Percentiles rank a stretch among this genome's conserved stretches.
Conservation (phyloP, 2,888 invertebrate genomes). For the Papilio protenor region DNA sequence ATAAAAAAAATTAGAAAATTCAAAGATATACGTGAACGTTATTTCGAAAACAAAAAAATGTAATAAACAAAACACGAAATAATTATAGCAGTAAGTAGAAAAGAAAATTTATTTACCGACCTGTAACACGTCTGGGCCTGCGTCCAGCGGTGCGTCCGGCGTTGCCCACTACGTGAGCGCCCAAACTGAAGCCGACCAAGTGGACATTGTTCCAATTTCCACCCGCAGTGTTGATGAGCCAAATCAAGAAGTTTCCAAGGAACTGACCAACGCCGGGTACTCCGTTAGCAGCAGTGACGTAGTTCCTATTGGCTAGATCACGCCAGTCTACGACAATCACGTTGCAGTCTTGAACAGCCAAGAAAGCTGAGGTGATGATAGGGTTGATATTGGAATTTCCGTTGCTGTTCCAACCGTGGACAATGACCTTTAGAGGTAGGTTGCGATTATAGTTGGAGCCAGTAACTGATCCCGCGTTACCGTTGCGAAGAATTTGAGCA, state of each 20-base stretch:
- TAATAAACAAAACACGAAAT: no score
- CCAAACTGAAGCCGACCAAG: slow-evolving; percentile 77
- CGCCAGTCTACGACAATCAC: slow-evolving; percentile 78
- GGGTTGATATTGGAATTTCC: slow-evolving; percentile 61
- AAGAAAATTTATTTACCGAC: slow-evolving; percentile 49
- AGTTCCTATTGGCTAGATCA: slow-evolving; percentile 55
- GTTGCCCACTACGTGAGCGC: slow-evolving; percentile 74
- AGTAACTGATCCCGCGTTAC: slow-evolving; percentile 60
- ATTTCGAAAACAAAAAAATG: no score
- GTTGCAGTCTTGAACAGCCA: slow-evolving; percentile 64
- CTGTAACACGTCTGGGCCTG: slow-evolving; percentile 61
- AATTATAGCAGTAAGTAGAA: no score
- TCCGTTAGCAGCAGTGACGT: slow-evolving; percentile 61
- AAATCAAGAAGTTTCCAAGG: slow-evolving; percentile 71
- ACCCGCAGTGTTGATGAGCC: slow-evolving; percentile 67
- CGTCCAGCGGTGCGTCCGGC: slow-evolving; percentile 62
- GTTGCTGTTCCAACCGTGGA: slow-evolving; percentile 71
- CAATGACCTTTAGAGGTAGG: slow-evolving; percentile 61
- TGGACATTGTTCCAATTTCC: slow-evolving; percentile 73
- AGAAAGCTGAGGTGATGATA: slow-evolving; percentile 60
- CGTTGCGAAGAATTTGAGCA: slow-evolving; percentile 61
- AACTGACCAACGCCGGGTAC: slow-evolving; percentile 66
- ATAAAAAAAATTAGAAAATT: no score
- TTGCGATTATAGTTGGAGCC: slow-evolving; percentile 60
- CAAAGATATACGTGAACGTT: no score